Base-by-base conservation (phyloP, 1,140 invertebrate genomes). In the Physella acuta region DNA sequence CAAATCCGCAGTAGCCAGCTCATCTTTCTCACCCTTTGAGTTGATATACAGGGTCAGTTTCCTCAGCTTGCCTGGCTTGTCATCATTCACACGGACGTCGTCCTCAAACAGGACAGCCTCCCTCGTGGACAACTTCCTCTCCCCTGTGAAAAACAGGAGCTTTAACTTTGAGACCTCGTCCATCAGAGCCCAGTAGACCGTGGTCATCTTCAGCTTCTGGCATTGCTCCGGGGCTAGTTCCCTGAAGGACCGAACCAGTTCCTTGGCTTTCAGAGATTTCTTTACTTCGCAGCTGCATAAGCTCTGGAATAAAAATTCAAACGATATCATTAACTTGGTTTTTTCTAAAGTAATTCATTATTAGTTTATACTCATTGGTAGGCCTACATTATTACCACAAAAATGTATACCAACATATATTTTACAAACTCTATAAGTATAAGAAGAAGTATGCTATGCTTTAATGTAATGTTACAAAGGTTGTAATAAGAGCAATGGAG, bases 51-150 rank as follows among this genome's bases (percentile, higher is more conserved):
- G 44, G 14, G 24, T 14, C 30, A 59, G 39, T 17, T 33, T 31
- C 4, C 39, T 36, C 34, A 17, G 59, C 11, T 36, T 67, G 4
- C 44, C 20, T 28, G 65, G 69, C 4, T 59, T 58, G 26, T 68
- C 59, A 20, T 55, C 39, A 58, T 28, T 33, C n/a, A 60, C 51
- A 16, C 55, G n/a, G 1, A 73, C 44, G 52, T 71, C 68, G 24
- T 73, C 69, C 36, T 73, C 72, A 52, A 73, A 61, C 1, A 73
- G 53, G 5, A 73, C 70, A 39, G 63, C 60, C 34, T 73, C 72
- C 20, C 59, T 63, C 1, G 65, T 49, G 52, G 24, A 17, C 17
- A 70, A 51, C 16, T 63, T 59, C 17, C 70, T 44, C 44, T 56
- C 34, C 20, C 59, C 52, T 44, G 53, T 53, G 28, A 61, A 64